These are phyloP conservation scores for Proterorhinus semilunaris DNA, from an alignment of 2,113 vertebrate genomes.

Conservation along the genomic window DNA sequence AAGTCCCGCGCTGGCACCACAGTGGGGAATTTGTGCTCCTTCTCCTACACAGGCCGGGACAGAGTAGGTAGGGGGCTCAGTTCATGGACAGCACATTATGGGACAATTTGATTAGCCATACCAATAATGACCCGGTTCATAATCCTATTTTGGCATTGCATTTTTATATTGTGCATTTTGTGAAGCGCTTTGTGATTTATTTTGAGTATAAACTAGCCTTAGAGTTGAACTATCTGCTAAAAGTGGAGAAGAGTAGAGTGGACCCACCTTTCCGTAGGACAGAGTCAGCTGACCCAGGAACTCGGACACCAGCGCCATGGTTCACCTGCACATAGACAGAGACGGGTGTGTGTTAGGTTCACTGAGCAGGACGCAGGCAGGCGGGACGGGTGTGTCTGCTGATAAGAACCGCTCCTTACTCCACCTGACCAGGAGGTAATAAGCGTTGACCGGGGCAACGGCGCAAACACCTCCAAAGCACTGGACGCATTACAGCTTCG, in stretches of 20 bases:
- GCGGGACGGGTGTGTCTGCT: constrained; percentile 17
- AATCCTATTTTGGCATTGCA: too few relatives aligned
- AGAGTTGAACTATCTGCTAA: too few relatives aligned
- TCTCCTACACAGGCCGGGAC: constrained; percentile 47
- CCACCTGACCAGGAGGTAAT: constrained; percentile 17
- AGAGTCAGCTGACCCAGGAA: constrained; percentile 77
- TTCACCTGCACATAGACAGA: constrained; percentile 38
- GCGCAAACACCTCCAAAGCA: constrained; percentile 4
- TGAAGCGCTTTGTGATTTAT: too few relatives aligned
- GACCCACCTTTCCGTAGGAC: constrained; percentile 66
- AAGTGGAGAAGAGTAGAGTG: background rate
- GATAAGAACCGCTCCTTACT: constrained; percentile 27
- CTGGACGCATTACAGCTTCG: background rate
- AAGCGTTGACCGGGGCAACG: constrained; percentile 23
- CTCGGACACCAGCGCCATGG: constrained; percentile 76
- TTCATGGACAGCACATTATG: too few relatives aligned
- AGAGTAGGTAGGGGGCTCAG: background rate
- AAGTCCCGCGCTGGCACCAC: constrained; percentile 78
- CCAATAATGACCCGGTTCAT: too few relatives aligned
- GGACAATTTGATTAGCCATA: too few relatives aligned
- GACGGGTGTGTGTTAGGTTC: constrained; percentile 31
- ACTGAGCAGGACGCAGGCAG: constrained; percentile 8
- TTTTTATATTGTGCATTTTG: too few relatives aligned
- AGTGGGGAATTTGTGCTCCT: constrained; percentile 70
- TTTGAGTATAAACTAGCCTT: too few relatives aligned